These are phyloP conservation scores for Trachymyrmex septentrionalis DNA, from an alignment of 1,140 invertebrate genomes.

Conservation along the genomic window DNA sequence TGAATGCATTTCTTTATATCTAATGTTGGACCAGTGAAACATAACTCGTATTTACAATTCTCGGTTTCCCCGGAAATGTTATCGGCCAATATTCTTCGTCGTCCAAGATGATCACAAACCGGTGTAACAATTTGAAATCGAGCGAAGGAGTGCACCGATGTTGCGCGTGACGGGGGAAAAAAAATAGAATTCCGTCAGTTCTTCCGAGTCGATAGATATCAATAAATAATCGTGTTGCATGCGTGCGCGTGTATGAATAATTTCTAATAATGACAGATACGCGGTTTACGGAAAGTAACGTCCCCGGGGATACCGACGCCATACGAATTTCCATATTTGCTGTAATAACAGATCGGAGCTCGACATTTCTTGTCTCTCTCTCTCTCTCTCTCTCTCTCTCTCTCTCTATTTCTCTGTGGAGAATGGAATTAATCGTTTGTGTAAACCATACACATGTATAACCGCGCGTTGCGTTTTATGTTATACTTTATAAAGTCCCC, in stretches of 20 bases:
- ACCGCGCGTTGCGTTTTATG: conserved; percentile 36
- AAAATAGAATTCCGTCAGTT: conserved; percentile 14
- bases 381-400: not conserved
- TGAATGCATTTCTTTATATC: not conserved
- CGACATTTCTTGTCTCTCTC: conserved; percentile 31
- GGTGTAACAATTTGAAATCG: not conserved
- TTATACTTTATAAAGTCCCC: conserved; percentile 45
- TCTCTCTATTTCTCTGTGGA: not conserved
- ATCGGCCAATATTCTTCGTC: not conserved
- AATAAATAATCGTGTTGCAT: conserved; percentile 52
- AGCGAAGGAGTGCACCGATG: not conserved
- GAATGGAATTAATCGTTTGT: conserved; percentile 53
- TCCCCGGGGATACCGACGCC: conserved; percentile 18
- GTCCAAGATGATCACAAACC: too few relatives aligned
- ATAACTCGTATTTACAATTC: not conserved
- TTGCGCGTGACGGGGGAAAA: not conserved
- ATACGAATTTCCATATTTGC: conserved; percentile 47
- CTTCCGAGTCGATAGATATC: conserved; percentile 21
- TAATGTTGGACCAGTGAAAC: not conserved
- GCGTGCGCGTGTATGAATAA: conserved; percentile 47
- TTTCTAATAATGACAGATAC: conserved; percentile 52
- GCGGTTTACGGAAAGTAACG: conserved; percentile 34
- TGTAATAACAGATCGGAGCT: conserved; percentile 58
- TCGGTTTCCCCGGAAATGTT: not conserved
- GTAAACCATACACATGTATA: conserved; percentile 19